Evolutionary conservation across 2,797 vertebrate genomes (phyloP), one percentile per base, ranked within the genome.

Genomic region (Peromyscus melanophrys): DNA sequence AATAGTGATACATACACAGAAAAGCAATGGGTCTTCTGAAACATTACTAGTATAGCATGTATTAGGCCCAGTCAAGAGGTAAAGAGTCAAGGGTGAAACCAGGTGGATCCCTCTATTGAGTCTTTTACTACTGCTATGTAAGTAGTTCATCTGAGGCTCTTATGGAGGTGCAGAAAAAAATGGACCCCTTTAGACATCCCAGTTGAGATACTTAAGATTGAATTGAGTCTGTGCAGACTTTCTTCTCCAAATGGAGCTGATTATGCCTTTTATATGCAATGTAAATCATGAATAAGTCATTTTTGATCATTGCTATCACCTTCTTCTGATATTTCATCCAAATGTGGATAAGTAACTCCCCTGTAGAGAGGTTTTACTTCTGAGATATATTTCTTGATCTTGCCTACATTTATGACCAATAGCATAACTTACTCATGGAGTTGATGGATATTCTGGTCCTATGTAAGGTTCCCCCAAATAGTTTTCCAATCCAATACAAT

Each of bases 251-350:
- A 12, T 37, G 17, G 46, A 40, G 19, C 63, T 94, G 25, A 87
- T n/a, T 59, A 52, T 90, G 21, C 71, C 65, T 92, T n/a, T 71
- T 59, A 65, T 52, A 59, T 4, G 52, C 46, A 95, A 80, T 49
- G 27, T 90, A 85, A 76, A 46, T 86, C 34, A 69, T 14, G 46
- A 65, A 29, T 89, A 69, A 82, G 40, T 25, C 37, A 7, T 63
- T 69, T 69, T 61, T n/a, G 29, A 94, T 81, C 43, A 84, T 13
- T 37, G 27, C 57, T 52, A 46, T 84, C 31, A 89, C 71, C 55
- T 46, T 21, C 37, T 91, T 27, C 82, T 91, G 37, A 67, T 82
- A 82, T 40, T 91, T 85, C 57, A 93, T 75, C 25, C 90, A 49
- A 92, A 71, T 84, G 6, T 65, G 40, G 77, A 61, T 82, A 84